Conservation (phyloP, 2,888 invertebrate genomes). For the Lepetodrilus schrolli region DNA sequence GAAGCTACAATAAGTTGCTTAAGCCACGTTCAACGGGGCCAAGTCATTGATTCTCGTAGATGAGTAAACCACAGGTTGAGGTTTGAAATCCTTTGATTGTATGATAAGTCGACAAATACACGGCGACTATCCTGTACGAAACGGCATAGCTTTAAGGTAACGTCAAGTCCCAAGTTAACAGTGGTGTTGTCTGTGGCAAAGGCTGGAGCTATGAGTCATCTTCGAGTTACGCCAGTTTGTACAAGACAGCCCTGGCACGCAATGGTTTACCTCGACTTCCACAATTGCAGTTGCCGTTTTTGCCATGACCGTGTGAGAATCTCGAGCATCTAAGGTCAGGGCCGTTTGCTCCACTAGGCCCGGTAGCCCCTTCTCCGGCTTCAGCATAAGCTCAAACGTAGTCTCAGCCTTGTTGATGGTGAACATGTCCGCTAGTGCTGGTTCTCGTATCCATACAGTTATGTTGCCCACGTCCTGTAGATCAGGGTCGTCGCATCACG, state of each 20-base stretch:
- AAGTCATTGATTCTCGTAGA: no score
- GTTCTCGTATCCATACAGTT: background rate
- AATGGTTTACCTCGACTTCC: background rate
- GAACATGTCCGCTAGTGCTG: background rate
- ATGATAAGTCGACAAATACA: no score
- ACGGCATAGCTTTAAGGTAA: no score
- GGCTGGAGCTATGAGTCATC: no score
- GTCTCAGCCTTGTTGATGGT: background rate
- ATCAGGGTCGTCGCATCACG: background rate
- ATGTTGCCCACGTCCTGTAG: background rate
- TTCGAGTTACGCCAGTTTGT: no score
- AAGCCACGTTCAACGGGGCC: no score
- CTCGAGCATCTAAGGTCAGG: background rate
- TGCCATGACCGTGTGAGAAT: background rate
- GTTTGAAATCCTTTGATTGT: no score
- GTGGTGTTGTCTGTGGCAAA: no score
- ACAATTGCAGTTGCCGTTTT: background rate
- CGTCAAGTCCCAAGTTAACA: no score
- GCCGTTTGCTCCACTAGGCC: background rate
- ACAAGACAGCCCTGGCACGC: background rate
- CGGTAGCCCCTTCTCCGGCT: background rate
- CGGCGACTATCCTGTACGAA: no score
- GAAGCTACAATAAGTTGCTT: no score
- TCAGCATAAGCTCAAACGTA: background rate
- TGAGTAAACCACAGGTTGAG: no score